A percentile compares a stretch with the other conserved stretches of the same genome.
These are phyloP conservation scores for Ondatra zibethicus DNA, from an alignment of 2,113 vertebrate species.

Conservation along the genomic window DNA sequence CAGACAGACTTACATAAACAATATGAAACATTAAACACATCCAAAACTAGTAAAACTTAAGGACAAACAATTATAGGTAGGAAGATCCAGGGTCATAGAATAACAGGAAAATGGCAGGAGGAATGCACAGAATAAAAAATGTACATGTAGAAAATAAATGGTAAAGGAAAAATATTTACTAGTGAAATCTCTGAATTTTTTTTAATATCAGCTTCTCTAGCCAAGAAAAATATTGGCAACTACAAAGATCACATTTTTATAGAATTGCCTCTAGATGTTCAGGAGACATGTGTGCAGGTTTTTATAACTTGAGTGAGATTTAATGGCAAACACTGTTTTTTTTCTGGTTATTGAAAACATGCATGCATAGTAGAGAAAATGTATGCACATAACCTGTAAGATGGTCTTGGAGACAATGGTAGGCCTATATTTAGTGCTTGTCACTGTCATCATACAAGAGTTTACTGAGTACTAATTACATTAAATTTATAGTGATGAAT, in stretches of 20 bases:
- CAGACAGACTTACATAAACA: background rate
- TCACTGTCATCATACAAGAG: background rate
- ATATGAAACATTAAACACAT: background rate
- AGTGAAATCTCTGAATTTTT: background rate
- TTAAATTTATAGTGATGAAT: background rate
- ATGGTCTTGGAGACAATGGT: background rate
- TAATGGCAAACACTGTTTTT: background rate
- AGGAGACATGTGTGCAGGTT: background rate
- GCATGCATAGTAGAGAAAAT: background rate
- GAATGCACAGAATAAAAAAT: background rate
- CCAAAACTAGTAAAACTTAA: background rate
- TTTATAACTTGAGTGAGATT: background rate
- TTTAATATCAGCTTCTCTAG: background rate
- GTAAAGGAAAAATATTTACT: background rate
- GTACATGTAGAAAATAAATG: background rate
- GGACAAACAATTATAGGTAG: background rate
- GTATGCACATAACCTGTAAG: background rate
- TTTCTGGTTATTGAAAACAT: background rate
- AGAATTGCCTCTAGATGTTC: background rate
- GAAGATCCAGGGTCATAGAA: background rate
- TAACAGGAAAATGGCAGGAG: background rate
- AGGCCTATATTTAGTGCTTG: background rate
- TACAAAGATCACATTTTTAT: background rate
- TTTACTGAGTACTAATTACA: background rate
- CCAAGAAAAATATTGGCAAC: background rate